phyloP scores from a whole-genome alignment of 2,888 invertebrate genomes.

The Hyppa rectilinea region DNA sequence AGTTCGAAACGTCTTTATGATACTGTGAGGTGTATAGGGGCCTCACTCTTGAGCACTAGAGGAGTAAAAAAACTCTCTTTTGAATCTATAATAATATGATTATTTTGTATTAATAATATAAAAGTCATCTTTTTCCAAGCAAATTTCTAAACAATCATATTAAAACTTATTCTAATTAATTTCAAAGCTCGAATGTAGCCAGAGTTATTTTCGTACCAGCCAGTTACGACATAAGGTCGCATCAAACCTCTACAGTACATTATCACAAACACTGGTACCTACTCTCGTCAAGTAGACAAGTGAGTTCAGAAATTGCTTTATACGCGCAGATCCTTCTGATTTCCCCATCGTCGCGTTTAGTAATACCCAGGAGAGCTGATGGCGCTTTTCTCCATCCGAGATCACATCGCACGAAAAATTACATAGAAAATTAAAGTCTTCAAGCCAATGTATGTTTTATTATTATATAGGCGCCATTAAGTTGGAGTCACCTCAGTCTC shows the following conservation, averaged over 20 bases:
- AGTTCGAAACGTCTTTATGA: not conserved
- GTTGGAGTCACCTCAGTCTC: slow-evolving; percentile 33
- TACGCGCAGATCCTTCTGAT: slow-evolving; percentile 31
- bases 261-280: not conserved
- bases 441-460: slow-evolving; percentile 48
- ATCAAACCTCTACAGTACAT: too few species aligned
- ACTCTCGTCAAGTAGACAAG: slow-evolving; percentile 15
- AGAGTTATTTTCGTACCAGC: too few species aligned
- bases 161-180: too few species aligned
- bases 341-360: slow-evolving; percentile 45
- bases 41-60: too few species aligned
- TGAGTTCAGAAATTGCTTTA: slow-evolving; percentile 28
- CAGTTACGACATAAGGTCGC: too few species aligned
- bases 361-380: slow-evolving; percentile 28
- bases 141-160: too few species aligned
- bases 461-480: slow-evolving; percentile 39
- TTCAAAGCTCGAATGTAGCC: too few species aligned
- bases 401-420: slow-evolving; percentile 33
- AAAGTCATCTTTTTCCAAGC: too few species aligned
- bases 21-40: too few species aligned
- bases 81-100: too few species aligned
- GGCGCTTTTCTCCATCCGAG: slow-evolving; percentile 15
- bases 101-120: too few species aligned
- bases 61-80: too few species aligned
- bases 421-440: slow-evolving; percentile 45